These are phyloP conservation scores for Crotalus helleri DNA, from an alignment of 2,113 vertebrate genomes.

Conservation along the genomic window DNA sequence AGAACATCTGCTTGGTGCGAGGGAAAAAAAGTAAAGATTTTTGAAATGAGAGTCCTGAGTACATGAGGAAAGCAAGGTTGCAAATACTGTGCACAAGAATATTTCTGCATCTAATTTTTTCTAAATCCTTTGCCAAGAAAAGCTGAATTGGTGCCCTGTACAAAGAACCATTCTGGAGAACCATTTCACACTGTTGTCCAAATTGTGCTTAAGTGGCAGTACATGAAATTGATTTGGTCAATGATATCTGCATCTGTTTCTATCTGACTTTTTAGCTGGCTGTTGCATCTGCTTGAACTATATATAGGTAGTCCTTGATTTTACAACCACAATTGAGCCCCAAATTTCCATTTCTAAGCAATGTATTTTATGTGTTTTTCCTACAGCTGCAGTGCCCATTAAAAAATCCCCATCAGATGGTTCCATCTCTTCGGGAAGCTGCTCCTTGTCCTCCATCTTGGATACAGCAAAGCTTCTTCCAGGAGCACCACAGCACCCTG, in stretches of 20 bases:
- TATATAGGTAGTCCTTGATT: not conserved
- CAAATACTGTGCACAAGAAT: not conserved
- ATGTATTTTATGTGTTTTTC: conserved; percentile 2
- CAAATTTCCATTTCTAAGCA: not conserved
- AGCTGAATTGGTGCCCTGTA: not conserved
- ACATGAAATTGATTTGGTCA: not conserved
- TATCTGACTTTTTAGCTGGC: not conserved
- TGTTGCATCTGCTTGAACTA: not conserved
- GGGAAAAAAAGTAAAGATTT: not conserved
- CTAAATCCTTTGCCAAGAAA: not conserved
- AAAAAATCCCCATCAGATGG: conserved; percentile 70
- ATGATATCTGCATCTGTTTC: too few relatives aligned
- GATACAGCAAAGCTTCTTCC: conserved; percentile 69
- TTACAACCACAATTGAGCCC: not conserved
- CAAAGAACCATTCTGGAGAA: not conserved
- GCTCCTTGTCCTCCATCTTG: conserved; percentile 64
- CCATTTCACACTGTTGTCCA: not conserved
- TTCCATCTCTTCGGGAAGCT: conserved; percentile 62
- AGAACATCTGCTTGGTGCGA: not conserved
- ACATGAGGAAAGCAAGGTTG: not conserved
- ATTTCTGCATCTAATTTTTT: not conserved
- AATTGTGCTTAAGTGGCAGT: not conserved
- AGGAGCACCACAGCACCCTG: conserved; percentile 70
- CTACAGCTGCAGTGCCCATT: conserved; percentile 64
- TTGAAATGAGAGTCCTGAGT: not conserved